Percentiles rank a stretch among this genome's conserved stretches.
phyloP scores from a whole-genome alignment of 2,888 invertebrate species.

The Heteropelma amictum region DNA sequence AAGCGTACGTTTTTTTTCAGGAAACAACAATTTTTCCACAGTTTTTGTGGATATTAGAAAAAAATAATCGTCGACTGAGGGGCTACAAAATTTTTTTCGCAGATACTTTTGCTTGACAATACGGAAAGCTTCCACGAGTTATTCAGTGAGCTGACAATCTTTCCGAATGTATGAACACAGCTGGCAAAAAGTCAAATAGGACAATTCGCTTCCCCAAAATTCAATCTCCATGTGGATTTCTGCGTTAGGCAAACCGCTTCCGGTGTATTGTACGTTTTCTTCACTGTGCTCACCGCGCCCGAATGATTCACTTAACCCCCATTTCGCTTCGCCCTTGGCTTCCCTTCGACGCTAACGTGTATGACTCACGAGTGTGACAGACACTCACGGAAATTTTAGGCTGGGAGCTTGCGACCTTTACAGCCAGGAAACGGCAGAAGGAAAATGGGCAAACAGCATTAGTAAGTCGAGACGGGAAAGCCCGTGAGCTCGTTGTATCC shows the following conservation, averaged over 20 bases:
- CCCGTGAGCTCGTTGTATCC: conserved; percentile 12
- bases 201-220: conserved; percentile 20
- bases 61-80: too few species aligned
- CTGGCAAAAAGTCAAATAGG: conserved; percentile 43
- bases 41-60: too few species aligned
- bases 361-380: conserved; percentile 3
- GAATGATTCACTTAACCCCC: conserved; percentile 1
- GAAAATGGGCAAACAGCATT: conserved; percentile 57
- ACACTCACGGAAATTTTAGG: too few species aligned
- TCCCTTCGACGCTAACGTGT: neutral
- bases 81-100: too few species aligned
- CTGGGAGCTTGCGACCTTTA: neutral
- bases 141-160: conserved; percentile 7
- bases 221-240: conserved; percentile 12
- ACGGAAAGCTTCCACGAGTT: neutral
- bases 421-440: conserved; percentile 5
- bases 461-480: conserved; percentile 55
- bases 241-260: conserved; percentile 29
- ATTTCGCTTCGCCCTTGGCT: neutral
- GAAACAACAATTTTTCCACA: too few species aligned
- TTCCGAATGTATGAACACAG: neutral
- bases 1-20: too few species aligned
- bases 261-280: neutral
- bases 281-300: too few species aligned
- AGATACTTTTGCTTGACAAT: conserved; percentile 2